Percentiles rank a stretch among this genome's conserved stretches.
These are phyloP conservation scores for Hypanus sabinus DNA, from an alignment of 2,113 vertebrate species.

Conservation along the genomic window DNA sequence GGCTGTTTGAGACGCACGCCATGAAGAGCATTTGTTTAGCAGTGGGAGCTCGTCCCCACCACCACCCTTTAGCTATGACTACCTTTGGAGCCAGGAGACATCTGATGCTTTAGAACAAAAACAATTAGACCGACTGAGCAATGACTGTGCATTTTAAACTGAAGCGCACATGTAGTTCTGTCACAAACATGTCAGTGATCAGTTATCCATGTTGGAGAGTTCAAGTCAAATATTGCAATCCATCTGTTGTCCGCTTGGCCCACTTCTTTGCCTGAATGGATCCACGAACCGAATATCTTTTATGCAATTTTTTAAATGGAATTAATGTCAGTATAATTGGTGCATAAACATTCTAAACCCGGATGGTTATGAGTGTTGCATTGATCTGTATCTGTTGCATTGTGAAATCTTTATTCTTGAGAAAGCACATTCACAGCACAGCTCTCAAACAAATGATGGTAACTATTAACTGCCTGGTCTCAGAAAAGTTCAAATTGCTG, in stretches of 20 bases:
- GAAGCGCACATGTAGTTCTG: background rate
- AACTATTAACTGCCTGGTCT: background rate
- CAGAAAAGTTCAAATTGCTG: background rate
- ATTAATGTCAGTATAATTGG: constrained; percentile 16
- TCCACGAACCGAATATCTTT: background rate
- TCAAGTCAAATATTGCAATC: background rate
- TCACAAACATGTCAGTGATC: background rate
- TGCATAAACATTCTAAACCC: background rate
- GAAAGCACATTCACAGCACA: background rate
- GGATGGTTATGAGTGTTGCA: background rate
- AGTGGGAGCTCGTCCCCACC: no score
- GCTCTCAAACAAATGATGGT: background rate
- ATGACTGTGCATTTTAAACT: background rate
- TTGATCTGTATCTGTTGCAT: background rate
- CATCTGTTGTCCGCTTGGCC: background rate
- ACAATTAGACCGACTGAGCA: background rate
- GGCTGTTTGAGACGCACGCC: no score
- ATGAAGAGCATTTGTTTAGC: no score
- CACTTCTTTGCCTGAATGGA: background rate
- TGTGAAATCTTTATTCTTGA: constrained; percentile 1
- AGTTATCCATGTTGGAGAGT: no score
- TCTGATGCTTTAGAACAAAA: no score
- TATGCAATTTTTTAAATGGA: background rate
- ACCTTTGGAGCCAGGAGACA: no score
- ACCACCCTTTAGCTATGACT: no score